phyloP scores from a whole-genome alignment of 2,888 invertebrate genomes.

The Thalpophila matura region DNA sequence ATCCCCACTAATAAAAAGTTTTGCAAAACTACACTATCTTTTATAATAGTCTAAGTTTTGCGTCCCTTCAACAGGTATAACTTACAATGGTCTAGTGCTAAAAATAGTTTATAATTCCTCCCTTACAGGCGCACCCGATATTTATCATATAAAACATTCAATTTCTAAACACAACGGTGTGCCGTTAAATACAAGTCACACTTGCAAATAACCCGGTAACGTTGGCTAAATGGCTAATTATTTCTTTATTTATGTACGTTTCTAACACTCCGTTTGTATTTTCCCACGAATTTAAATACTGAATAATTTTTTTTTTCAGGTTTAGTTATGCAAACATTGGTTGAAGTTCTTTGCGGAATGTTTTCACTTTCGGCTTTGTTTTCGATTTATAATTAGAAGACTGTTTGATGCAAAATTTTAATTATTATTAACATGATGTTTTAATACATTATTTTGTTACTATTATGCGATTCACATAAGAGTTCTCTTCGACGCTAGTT shows the following conservation, averaged over 20 bases:
- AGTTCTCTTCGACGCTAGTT: too few relatives aligned
- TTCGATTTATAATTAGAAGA: too few relatives aligned
- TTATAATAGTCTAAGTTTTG: too few relatives aligned
- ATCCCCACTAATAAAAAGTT: too few relatives aligned
- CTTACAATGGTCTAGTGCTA: background rate
- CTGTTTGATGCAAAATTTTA: too few relatives aligned
- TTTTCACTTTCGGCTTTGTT: too few relatives aligned
- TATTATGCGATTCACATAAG: too few relatives aligned
- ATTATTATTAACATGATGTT: too few relatives aligned
- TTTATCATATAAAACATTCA: conserved; percentile 61
- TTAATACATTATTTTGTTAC: too few relatives aligned
- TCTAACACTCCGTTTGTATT: background rate
- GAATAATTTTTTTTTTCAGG: background rate
- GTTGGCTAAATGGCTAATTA: conserved; percentile 44
- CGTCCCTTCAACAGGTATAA: background rate
- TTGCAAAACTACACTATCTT: too few relatives aligned
- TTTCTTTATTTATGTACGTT: conserved; percentile 26
- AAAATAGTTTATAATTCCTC: conserved; percentile 13
- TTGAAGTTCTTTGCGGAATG: background rate
- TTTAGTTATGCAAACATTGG: too few relatives aligned
- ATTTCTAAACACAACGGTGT: conserved; percentile 22
- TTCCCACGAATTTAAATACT: background rate
- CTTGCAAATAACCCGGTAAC: conserved; percentile 43
- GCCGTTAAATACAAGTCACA: conserved; percentile 35
- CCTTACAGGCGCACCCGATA: background rate